Evolutionary conservation across 1,140 invertebrate species (phyloP).

Genomic region (Bombus picipes): DNA sequence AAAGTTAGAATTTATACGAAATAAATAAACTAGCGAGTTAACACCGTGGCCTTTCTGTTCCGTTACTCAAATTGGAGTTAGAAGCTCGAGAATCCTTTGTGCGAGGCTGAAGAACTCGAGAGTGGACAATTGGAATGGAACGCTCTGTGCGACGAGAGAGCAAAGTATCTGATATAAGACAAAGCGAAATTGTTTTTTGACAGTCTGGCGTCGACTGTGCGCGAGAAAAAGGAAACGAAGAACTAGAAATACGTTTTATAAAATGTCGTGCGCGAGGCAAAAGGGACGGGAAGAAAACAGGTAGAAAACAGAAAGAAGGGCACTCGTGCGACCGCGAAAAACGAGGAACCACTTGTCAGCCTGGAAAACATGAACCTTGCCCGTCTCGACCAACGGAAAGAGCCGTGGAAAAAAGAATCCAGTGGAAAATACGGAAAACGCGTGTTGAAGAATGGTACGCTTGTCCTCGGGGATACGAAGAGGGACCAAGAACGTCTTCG

Average conservation of each 20-base stretch:
- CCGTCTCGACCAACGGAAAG: neutral
- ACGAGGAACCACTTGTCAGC: constrained; percentile 13
- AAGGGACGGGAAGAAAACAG: neutral
- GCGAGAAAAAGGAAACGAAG: neutral
- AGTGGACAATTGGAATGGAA: neutral
- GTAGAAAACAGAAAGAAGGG: neutral
- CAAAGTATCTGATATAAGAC: neutral
- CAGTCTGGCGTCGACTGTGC: neutral
- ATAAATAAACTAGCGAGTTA: neutral
- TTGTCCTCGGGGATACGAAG: constrained; percentile 1
- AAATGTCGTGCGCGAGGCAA: neutral
- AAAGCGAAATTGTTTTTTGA: neutral
- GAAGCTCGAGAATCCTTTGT: neutral
- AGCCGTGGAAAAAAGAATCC: neutral
- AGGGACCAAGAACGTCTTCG: neutral
- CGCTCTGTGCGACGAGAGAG: neutral
- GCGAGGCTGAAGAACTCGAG: neutral
- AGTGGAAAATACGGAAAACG: constrained; percentile 3
- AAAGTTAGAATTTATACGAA: neutral
- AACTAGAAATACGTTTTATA: neutral
- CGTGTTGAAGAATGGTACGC: constrained; percentile 1
- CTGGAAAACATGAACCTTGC: neutral
- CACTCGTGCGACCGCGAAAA: constrained; percentile 5
- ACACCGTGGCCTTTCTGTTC: neutral
- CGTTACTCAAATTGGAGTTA: neutral